A percentile compares a stretch with the other conserved stretches of the same genome.
These are phyloP conservation scores for Pycnomerus fuliginosus DNA, from an alignment of 2,888 invertebrate genomes.

Conservation along the genomic window DNA sequence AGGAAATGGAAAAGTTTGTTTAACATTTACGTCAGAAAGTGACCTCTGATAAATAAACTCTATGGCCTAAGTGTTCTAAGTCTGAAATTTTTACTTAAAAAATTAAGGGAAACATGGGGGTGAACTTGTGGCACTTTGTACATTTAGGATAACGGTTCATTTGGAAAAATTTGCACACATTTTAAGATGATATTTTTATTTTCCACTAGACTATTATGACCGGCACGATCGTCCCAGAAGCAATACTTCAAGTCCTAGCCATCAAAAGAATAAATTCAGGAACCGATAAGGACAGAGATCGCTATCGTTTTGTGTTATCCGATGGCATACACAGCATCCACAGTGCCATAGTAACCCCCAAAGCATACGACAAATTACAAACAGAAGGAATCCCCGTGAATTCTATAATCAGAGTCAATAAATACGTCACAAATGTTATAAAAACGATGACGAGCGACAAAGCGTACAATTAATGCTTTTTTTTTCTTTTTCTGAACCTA, in stretches of 20 bases:
- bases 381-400: slow-evolving; percentile 55
- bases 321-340: slow-evolving; percentile 83
- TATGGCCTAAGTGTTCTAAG: too few species aligned
- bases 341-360: slow-evolving; percentile 93
- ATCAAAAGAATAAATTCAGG: slow-evolving; percentile 71
- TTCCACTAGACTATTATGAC: slow-evolving; percentile 77
- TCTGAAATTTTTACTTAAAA: too few species aligned
- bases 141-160: too few species aligned
- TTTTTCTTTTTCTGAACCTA: slow-evolving; percentile 7
- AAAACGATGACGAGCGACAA: slow-evolving; percentile 53
- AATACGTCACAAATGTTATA: slow-evolving; percentile 79
- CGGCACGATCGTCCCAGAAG: slow-evolving; percentile 69
- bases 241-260: slow-evolving; percentile 79
- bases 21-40: too few species aligned
- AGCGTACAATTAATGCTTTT: background rate
- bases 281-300: slow-evolving; percentile 64
- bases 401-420: slow-evolving; percentile 76
- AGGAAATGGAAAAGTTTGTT: too few species aligned
- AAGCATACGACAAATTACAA: slow-evolving; percentile 72
- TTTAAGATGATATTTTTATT: slow-evolving; percentile 24
- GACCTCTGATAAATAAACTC: too few species aligned
- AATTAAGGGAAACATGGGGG: too few species aligned
- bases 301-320: slow-evolving; percentile 80
- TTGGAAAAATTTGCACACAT: background rate
- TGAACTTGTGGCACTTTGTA: too few species aligned